Percentiles rank a stretch among this genome's conserved stretches.
phyloP scores from a whole-genome alignment of 2,888 invertebrate species.

The Microchrysa polita region DNA sequence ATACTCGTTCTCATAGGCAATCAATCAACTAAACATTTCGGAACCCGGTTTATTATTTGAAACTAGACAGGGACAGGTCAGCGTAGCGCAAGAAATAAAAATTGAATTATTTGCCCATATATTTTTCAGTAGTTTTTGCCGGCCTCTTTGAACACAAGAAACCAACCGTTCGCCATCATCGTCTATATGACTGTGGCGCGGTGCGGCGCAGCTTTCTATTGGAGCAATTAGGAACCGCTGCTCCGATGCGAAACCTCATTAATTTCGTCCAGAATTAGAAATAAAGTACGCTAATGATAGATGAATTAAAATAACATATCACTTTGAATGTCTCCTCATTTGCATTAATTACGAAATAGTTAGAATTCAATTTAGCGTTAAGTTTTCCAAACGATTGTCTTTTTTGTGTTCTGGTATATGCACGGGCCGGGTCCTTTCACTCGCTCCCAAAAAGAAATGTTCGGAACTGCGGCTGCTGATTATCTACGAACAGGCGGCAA shows the following conservation, averaged over 20 bases:
- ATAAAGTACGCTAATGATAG: constrained; percentile 38
- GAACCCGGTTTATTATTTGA: background rate
- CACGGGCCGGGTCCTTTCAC: background rate
- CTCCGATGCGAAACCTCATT: constrained; percentile 23
- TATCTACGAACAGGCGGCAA: background rate
- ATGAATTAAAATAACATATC: constrained; percentile 41
- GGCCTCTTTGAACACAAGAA: constrained; percentile 23
- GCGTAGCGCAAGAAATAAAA: constrained; percentile 9
- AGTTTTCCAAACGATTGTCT: constrained; percentile 9
- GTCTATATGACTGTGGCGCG: no score
- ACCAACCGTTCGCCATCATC: background rate
- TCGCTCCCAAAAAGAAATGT: background rate
- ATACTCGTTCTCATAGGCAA: background rate
- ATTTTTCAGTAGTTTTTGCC: constrained; percentile 16
- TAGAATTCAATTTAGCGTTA: constrained; percentile 43
- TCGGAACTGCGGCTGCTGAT: constrained; percentile 1
- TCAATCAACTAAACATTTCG: background rate
- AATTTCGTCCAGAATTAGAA: constrained; percentile 33
- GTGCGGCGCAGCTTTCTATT: no score
- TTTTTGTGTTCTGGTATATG: background rate
- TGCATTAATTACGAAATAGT: constrained; percentile 43
- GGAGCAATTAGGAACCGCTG: constrained; percentile 23
- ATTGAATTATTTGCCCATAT: constrained; percentile 30
- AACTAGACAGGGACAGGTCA: background rate
- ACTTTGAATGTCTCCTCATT: constrained; percentile 40